These are phyloP conservation scores for Piscicola geometra DNA, from an alignment of 2,888 invertebrate species.

Conservation along the genomic window DNA sequence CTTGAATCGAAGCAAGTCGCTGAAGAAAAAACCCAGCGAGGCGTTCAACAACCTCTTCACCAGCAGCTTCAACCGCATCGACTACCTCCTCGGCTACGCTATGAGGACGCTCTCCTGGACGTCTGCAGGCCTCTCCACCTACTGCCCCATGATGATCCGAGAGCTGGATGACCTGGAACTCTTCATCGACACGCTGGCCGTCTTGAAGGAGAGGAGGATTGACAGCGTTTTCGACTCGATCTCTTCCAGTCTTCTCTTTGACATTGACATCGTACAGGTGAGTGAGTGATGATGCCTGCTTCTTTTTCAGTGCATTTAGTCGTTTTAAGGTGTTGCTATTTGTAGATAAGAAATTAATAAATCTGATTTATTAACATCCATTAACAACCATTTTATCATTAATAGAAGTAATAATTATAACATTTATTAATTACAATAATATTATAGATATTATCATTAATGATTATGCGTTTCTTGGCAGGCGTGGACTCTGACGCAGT, in stretches of 20 bases:
- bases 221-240: slow-evolving; percentile 67
- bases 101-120: slow-evolving; percentile 76
- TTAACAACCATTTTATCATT: not conserved
- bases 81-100: slow-evolving; percentile 70
- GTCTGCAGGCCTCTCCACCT: slow-evolving; percentile 68
- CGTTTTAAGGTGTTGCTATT: not conserved
- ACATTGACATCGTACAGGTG: slow-evolving; percentile 32
- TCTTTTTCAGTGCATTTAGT: not conserved
- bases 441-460: not conserved
- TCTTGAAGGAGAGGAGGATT: slow-evolving; percentile 72
- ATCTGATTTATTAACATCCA: not conserved
- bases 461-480: not conserved
- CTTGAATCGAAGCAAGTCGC: slow-evolving; percentile 16
- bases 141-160: slow-evolving; percentile 62
- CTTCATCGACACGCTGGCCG: slow-evolving; percentile 61
- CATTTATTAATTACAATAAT: not conserved
- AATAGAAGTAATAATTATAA: not conserved
- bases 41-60: slow-evolving; percentile 20
- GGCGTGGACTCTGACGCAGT: slow-evolving; percentile 25
- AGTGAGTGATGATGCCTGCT: too few relatives aligned
- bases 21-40: slow-evolving; percentile 22
- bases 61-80: slow-evolving; percentile 50
- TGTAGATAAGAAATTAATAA: not conserved
- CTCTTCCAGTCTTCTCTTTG: slow-evolving; percentile 61
- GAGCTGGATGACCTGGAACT: slow-evolving; percentile 64